Conservation (phyloP, 1,140 invertebrate species). For the Drosophila funebris region DNA sequence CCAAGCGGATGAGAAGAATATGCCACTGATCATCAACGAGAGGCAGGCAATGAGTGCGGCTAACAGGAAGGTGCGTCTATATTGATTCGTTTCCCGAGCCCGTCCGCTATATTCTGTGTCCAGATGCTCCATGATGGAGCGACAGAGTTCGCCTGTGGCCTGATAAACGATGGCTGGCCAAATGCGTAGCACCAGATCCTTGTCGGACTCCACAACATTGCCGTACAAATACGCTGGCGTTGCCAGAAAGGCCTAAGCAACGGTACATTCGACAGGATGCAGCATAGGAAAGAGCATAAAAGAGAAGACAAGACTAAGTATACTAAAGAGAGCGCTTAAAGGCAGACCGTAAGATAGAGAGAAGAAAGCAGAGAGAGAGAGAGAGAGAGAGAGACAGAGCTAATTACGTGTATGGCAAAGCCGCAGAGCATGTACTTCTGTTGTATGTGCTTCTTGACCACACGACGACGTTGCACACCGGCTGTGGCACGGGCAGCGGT, state of each 20-base stretch:
- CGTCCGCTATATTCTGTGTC: conserved; percentile 76
- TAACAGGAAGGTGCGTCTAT: conserved; percentile 66
- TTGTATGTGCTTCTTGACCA: conserved; percentile 83
- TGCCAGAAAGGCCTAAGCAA: conserved; percentile 71
- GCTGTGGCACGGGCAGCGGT: conserved; percentile 69
- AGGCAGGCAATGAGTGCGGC: conserved; percentile 75
- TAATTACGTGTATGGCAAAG: conserved; percentile 82
- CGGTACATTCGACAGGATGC: neutral
- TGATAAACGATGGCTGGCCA: conserved; percentile 83
- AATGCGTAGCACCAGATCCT: conserved; percentile 77
- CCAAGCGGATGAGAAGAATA: conserved; percentile 81
- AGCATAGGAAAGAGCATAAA: neutral
- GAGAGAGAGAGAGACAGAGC: neutral
- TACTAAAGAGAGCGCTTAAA: conserved; percentile 13
- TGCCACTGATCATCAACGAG: conserved; percentile 75
- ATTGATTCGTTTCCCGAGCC: conserved; percentile 68
- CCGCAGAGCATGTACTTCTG: conserved; percentile 83
- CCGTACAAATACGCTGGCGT: conserved; percentile 80
- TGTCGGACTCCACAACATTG: conserved; percentile 80
- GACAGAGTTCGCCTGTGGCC: conserved; percentile 76
- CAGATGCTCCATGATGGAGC: conserved; percentile 78
- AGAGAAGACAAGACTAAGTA: conserved; percentile 2
- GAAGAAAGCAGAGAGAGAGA: neutral
- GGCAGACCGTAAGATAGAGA: neutral
- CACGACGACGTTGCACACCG: conserved; percentile 73